Conservation (phyloP, 2,797 vertebrate genomes). For the Acestrorhynchus altus region DNA sequence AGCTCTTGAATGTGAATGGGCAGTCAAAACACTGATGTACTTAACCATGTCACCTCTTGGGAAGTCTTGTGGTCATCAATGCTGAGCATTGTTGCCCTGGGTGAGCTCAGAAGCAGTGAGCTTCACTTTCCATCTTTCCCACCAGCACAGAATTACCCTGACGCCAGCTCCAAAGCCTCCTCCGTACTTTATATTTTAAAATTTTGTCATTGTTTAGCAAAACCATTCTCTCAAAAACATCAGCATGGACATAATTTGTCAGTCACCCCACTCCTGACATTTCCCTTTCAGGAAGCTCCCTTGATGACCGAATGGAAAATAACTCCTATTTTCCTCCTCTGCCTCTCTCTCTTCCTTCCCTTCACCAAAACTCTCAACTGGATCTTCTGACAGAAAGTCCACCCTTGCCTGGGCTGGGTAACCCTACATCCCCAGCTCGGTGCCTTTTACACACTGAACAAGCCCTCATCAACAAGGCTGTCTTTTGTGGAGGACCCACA, state of each 20-base stretch:
- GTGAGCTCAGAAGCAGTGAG: conserved; percentile 67
- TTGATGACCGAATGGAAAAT: not conserved
- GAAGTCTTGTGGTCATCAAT: conserved; percentile 71
- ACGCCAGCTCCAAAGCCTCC: conserved; percentile 53
- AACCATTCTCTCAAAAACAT: conserved; percentile 19
- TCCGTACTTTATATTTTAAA: conserved; percentile 54
- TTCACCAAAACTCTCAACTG: not conserved
- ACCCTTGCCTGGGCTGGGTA: not conserved
- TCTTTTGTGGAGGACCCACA: conserved; percentile 72
- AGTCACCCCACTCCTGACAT: conserved; percentile 38
- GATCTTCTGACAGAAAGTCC: conserved; percentile 65
- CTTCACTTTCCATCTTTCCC: conserved; percentile 69
- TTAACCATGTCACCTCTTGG: conserved; percentile 69
- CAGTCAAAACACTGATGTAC: conserved; percentile 74
- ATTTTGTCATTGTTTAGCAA: conserved; percentile 55
- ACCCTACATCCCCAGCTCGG: not conserved
- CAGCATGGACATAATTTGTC: conserved; percentile 6
- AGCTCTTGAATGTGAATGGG: conserved; percentile 68
- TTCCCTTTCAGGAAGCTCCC: not conserved
- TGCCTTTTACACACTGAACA: conserved; percentile 52
- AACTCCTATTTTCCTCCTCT: not conserved
- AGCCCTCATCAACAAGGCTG: conserved; percentile 72
- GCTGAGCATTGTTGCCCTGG: conserved; percentile 69
- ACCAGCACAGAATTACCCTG: conserved; percentile 46
- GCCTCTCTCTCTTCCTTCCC: not conserved